Conservation (phyloP, 1,140 invertebrate genomes). For the Cotesia glomerata region DNA sequence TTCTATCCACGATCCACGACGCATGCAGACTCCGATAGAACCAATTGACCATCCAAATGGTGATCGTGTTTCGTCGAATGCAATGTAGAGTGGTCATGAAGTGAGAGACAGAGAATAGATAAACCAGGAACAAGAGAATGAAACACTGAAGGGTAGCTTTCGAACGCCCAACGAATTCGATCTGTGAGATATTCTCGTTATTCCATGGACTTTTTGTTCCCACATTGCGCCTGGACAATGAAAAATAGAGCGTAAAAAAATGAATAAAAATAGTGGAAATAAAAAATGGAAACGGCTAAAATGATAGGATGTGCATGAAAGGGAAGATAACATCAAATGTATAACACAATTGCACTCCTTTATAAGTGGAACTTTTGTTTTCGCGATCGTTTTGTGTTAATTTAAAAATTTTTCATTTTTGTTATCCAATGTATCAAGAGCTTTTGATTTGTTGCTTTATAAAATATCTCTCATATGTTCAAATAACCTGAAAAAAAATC, state of each 20-base stretch:
- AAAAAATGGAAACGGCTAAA: not conserved
- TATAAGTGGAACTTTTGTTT: slow-evolving; percentile 1
- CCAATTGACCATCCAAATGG: slow-evolving; percentile 10
- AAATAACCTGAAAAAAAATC: too few relatives aligned
- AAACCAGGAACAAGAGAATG: not conserved
- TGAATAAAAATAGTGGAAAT: not conserved
- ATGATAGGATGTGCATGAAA: slow-evolving; percentile 1
- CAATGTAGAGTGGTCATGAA: slow-evolving; percentile 1
- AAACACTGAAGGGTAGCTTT: not conserved
- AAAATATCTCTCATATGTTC: too few relatives aligned
- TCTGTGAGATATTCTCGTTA: slow-evolving; percentile 1
- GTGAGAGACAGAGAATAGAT: not conserved
- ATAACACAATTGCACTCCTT: not conserved
- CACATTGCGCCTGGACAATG: slow-evolving; percentile 3
- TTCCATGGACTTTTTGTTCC: not conserved
- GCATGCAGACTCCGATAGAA: slow-evolving; percentile 5
- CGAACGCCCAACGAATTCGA: slow-evolving; percentile 1
- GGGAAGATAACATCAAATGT: not conserved
- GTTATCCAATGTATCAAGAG: too few relatives aligned
- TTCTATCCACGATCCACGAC: slow-evolving; percentile 9
- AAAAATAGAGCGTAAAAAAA: not conserved
- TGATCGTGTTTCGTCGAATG: slow-evolving; percentile 2
- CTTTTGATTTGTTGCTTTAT: too few relatives aligned
- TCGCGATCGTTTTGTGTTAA: not conserved
- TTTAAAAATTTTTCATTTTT: too few relatives aligned